Evolutionary conservation across 2,797 vertebrate species (phyloP).

Genomic region (Spatula versicolor): DNA sequence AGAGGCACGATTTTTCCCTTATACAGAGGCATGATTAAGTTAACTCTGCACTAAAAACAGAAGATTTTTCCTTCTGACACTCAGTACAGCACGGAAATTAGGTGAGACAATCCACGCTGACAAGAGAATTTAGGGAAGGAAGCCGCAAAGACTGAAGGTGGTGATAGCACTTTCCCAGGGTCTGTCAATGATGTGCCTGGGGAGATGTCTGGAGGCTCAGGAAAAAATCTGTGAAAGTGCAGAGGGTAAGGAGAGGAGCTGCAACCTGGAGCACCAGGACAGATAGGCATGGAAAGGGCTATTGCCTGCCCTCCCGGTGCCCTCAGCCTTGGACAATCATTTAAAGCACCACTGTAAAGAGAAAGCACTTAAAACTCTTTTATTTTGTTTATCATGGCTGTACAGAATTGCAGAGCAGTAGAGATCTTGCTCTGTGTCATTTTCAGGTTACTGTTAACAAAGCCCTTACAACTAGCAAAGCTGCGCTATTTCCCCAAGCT

Average conservation of each 20-base stretch:
- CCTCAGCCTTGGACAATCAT: neutral
- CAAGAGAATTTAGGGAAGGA: neutral
- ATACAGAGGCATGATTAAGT: neutral
- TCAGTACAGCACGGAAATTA: neutral
- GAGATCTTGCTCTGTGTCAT: neutral
- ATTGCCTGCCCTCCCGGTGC: neutral
- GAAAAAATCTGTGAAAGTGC: neutral
- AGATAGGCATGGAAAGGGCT: neutral
- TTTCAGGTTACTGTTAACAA: neutral
- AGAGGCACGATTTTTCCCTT: neutral
- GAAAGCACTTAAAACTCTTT: neutral
- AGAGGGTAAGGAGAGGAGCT: neutral
- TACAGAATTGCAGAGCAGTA: neutral
- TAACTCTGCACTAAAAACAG: neutral
- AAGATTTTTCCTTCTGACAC: neutral
- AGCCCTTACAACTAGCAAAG: neutral
- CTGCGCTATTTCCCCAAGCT: neutral
- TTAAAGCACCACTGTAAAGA: neutral
- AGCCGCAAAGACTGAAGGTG: neutral
- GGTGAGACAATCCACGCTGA: neutral
- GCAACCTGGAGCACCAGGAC: rapidly evolving
- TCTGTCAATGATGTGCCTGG: neutral
- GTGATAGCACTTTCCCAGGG: neutral
- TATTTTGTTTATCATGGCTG: neutral
- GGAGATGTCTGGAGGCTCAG: neutral